Evolutionary conservation across 2,888 invertebrate species (phyloP), one percentile per base, ranked within the genome.

Genomic region (Odontocolon sp.): DNA sequence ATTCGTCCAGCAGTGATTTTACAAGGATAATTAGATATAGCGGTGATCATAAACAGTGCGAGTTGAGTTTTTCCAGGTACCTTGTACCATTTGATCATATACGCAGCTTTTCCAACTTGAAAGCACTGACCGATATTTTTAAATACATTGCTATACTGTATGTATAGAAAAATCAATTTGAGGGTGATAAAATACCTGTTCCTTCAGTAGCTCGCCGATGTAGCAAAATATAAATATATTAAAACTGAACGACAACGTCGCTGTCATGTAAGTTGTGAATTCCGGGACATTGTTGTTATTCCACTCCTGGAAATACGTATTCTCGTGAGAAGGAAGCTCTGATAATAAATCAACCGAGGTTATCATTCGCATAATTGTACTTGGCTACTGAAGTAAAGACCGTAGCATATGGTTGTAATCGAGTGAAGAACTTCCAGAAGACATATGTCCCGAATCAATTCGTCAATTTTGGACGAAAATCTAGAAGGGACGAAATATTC

Each of bases 351-450:
- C n/a, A n/a, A n/a, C n/a, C n/a, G n/a, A n/a, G n/a, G n/a, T n/a
- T n/a, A n/a, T 9, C 3, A 9, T 31, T n/a, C 9, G 11, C n/a
- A n/a, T 9, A 8, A 45, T 42, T 50, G 23, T 75, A 80, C 80
- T 75, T 38, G 75, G 61, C 78, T 74, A 11, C 69, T 69, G 36
- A 78, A 80, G 59, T 78, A 80, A 56, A 72, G 75, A 26, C 64
- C 38, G 11, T 66, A 28, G 18, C 80, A 80, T 33, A 78, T 73
- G 18, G 73, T 72, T 6, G 73, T n/a, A 31, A 69, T 87, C 45
- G 84, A 84, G 1, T 85, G 85, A 0, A 87, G 54, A 6, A 88
- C 72, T 77, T 88, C 87, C 9, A 86, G 81, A 9, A 88, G 77
- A 67, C 84, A 86, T 14, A 87, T 82, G 16, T 82, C 84, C 14